Evolutionary conservation across 2,888 invertebrate genomes (phyloP), one percentile per base, ranked within the genome.

Genomic region (Homarus gammarus): DNA sequence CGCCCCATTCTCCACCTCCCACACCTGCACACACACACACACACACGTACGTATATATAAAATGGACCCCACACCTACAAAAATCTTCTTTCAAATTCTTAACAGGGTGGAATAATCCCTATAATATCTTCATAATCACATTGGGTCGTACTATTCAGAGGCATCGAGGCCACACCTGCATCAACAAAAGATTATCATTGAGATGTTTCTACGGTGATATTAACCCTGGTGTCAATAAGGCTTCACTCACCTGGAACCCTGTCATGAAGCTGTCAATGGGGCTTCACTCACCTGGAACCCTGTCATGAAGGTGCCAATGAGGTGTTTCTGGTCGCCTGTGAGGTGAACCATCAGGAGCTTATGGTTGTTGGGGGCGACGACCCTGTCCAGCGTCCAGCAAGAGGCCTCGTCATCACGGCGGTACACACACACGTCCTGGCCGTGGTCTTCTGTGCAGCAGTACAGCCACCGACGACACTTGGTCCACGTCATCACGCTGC

Each of bases 291-390:
- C 92, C 88, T 92, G 81, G 79, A 92, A 92, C 0, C 92, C 92
- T 18, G 68, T 18, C 91, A 92, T 91, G 75, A 81, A 85, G 0
- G 94, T 95, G 94, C 97, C 98, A 78, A 98, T 94, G 3, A 99
- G 94, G 94, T 96, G 96, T 56, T 96, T 95, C 93, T 98, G 97
- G 83, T 97, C 96, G 93, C 96, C 96, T 92, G 97, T 97, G 70
- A 98, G 94, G 93, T 97, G 97, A 84, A 99, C 94, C 93, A 98
- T 98, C 73, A 98, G 94, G 93, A 98, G 95, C 3, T 91, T 89
- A 77, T 96, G 96, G 93, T 97, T 44, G 87, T 90, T 92, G 70
- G 90, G 83, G 44, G 89, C 86, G 10, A 90, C 79, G 27, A 90
- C 88, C 83, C 89, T 79, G 38, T 91, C 92, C 49, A 91, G 61